Base-by-base conservation (phyloP, 2,888 invertebrate species). In the Spicauda simplicius region DNA sequence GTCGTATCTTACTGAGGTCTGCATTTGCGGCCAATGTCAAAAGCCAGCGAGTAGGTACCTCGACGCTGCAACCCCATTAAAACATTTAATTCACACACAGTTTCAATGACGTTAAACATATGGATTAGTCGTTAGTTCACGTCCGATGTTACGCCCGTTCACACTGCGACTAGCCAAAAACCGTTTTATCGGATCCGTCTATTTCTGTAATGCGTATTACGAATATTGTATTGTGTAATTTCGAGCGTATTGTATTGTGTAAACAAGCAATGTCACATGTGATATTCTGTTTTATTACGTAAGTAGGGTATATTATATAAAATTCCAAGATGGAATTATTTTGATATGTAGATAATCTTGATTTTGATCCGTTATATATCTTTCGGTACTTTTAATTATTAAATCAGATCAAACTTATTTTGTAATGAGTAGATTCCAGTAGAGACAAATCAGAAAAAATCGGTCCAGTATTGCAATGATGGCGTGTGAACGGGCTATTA, bases 41-140 rank as follows among this genome's bases (percentile, higher is more conserved):
- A 93, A 93, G 88, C 93, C 93, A 88, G 93, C 92, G 82, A 93
- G 93, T 84, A 93, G 93, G 82, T 93, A 93, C 84, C 93, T 93
- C 89, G 93, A 93, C 88, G 93, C 93, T 93, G 93, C 84, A 93
- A 93, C 91, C 92, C 90, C 87, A 91, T 90, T 80, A 91, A 92
- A 92, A 92, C 83, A 86, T 85, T 81, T 85, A 84, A 82, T 82
- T 87, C 86, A 88, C 85, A 89, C 85, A 91, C 82, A 89, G 80
- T 86, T 84, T 81, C 84, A 77, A 70, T 70, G 67, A 69, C 65
- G 63, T 69, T 70, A 70, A 64, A 73, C 45, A 67, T 64, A 76
- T 80, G 57, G 74, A 82, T 91, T 91, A 91, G 90, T 89, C 74
- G 73, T 91, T 90, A 91, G 88, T 80, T 80, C 81, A 80, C 83